Base-by-base conservation (phyloP, 2,797 vertebrate species). In the Tachyglossus aculeatus region DNA sequence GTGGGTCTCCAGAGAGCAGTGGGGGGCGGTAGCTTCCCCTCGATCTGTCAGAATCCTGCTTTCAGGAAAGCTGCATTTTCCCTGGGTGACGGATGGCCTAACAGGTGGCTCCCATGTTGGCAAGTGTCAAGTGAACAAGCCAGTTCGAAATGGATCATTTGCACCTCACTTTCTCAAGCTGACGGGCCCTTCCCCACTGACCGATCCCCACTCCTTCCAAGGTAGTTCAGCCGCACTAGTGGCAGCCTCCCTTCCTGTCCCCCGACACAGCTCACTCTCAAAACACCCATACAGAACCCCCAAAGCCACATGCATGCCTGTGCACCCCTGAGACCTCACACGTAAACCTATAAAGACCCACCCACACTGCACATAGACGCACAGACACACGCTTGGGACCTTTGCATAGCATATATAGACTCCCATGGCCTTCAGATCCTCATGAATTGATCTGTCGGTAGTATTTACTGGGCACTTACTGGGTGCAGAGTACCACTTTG, bases 51-150 rank as follows among this genome's bases (percentile, higher is more conserved):
- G 73, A 90, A 93, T 90, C 89, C 83, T 67, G 63, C 60, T 91
- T 90, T 89, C 81, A 86, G 89, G 90, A 93, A 93, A 94, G 94
- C 91, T 94, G 92, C 91, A 94, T 93, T 93, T 92, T 90, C 86
- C 89, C 86, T 75, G 84, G 70, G 90, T 94, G 94, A 95, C 95
- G 92, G 95, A 98, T 95, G 91, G 91, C 85, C 57, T 85, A 94
- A 96, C 96, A 98, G 96, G 94, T 97, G 95, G 88, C 88, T 86
- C 84, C 84, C 78, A 87, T 89, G 89, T 84, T 84, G 39, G 45
- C 86, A 80, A 92, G 89, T 94, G 94, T 95, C 94, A 93, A 84
- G 93, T 93, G 93, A 94, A 88, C 91, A 55, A 89, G 86, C 78
- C 72, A 72, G 91, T 94, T 89, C 93, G 86, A 95, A 95, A 95